Evolutionary conservation across 1,140 invertebrate species (phyloP).

Genomic region (Alviniconcha marisindica): DNA sequence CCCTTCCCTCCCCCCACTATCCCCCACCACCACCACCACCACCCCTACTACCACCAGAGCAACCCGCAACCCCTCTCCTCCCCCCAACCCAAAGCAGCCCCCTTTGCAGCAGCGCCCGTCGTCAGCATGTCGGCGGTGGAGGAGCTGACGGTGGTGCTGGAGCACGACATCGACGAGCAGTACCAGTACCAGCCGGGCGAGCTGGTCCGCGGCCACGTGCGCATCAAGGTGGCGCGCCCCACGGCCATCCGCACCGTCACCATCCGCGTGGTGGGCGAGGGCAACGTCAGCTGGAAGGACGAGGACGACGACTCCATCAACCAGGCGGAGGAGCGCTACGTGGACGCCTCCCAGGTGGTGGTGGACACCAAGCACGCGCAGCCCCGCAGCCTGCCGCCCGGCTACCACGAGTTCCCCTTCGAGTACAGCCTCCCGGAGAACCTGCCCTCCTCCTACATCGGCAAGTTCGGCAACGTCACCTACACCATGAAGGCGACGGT

Average conservation of each 20-base stretch:
- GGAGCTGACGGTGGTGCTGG: slow-evolving; percentile 63
- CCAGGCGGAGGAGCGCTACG: slow-evolving; percentile 69
- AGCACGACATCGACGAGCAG: slow-evolving; percentile 76
- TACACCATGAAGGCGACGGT: slow-evolving; percentile 72
- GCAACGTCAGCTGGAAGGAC: slow-evolving; percentile 70
- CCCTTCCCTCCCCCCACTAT: no score
- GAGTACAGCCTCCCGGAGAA: slow-evolving; percentile 70
- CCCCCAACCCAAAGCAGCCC: no score
- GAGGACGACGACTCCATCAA: slow-evolving; percentile 43
- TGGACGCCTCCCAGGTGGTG: slow-evolving; percentile 59
- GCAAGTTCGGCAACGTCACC: slow-evolving; percentile 75
- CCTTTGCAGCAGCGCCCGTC: no score
- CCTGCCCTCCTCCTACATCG: slow-evolving; percentile 75
- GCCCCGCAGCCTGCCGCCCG: slow-evolving; percentile 53
- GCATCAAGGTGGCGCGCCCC: slow-evolving; percentile 44
- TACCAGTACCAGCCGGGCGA: slow-evolving; percentile 76
- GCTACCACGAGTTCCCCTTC: slow-evolving; percentile 69
- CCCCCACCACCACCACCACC: no score
- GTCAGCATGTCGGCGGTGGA: slow-evolving; percentile 42
- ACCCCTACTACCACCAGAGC: no score
- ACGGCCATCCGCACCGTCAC: slow-evolving; percentile 56
- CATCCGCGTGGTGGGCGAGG: slow-evolving; percentile 64
- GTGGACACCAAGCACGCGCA: slow-evolving; percentile 45
- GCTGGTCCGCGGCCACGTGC: slow-evolving; percentile 65
- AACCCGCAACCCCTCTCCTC: no score